Conservation (phyloP, 2,888 invertebrate species). For the Biston stratarius region DNA sequence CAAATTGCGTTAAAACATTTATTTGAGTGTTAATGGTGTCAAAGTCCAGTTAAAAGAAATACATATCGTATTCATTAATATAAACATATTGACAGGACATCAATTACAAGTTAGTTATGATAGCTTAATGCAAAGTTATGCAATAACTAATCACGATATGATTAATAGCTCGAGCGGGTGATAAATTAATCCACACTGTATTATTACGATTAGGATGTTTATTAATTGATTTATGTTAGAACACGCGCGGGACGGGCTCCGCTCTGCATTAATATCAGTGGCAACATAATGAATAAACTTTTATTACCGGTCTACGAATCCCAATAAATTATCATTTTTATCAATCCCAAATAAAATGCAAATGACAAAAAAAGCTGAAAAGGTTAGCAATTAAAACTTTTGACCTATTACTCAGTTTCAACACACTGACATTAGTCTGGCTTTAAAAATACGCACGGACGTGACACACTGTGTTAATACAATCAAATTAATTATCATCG, state of each 20-base stretch:
- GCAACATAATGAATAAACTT: background rate
- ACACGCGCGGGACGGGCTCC: background rate
- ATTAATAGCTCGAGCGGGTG: slow-evolving; percentile 39
- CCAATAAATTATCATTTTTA: slow-evolving; percentile 1
- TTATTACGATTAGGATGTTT: slow-evolving; percentile 8
- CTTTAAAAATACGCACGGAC: background rate
- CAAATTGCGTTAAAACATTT: no score
- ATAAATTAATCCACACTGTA: slow-evolving; percentile 30
- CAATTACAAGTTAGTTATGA: slow-evolving; percentile 4
- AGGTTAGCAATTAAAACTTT: slow-evolving; percentile 6
- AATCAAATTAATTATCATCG: no score
- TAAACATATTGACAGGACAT: background rate
- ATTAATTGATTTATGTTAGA: slow-evolving; percentile 32
- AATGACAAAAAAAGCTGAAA: background rate
- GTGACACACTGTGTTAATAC: no score
- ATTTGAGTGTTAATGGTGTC: no score
- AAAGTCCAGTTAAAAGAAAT: no score
- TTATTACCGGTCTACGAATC: background rate
- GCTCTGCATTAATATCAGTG: background rate
- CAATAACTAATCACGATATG: slow-evolving; percentile 38
- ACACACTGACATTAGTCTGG: background rate
- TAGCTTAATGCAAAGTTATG: slow-evolving; percentile 15
- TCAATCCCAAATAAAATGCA: background rate
- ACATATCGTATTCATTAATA: no score
- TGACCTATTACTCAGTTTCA: slow-evolving; percentile 2